These are phyloP conservation scores for Labeo rohita DNA, from an alignment of 2,113 vertebrate genomes.

Conservation along the genomic window DNA sequence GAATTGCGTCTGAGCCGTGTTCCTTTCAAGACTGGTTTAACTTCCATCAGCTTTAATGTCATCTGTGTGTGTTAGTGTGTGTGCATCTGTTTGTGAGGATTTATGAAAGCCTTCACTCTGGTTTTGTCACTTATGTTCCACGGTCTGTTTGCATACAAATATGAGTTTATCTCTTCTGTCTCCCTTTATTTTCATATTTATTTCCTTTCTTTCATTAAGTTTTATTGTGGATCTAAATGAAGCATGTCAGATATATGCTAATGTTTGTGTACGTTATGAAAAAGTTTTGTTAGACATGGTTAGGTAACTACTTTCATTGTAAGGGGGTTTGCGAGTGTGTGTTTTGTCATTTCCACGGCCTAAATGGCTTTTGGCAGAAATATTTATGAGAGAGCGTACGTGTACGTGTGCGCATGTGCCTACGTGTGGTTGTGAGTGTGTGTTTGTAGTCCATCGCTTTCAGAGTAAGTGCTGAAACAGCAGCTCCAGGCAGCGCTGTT, in stretches of 20 bases:
- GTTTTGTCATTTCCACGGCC: conserved; percentile 16
- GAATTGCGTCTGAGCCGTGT: conserved; percentile 20
- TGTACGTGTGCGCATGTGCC: background rate
- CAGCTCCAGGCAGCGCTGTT: conserved; percentile 44
- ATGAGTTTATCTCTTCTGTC: conserved; percentile 25
- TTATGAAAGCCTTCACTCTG: conserved; percentile 17
- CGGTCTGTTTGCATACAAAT: conserved; percentile 36
- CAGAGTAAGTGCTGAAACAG: conserved; percentile 51
- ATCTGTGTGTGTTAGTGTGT: background rate
- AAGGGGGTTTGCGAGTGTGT: background rate
- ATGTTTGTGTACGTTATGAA: conserved; percentile 19
- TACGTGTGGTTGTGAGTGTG: background rate
- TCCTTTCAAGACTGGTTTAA: conserved; percentile 40
- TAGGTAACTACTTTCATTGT: conserved; percentile 15
- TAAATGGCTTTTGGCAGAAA: conserved; percentile 22
- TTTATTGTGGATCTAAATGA: conserved; percentile 34
- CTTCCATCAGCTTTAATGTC: conserved; percentile 30
- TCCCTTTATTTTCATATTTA: conserved; percentile 16
- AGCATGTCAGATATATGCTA: conserved; percentile 34
- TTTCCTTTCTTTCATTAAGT: conserved; percentile 37
- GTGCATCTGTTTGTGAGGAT: conserved; percentile 15
- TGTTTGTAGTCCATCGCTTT: conserved; percentile 32
- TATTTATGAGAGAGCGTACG: conserved; percentile 13
- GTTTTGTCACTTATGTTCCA: conserved; percentile 23
- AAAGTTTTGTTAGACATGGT: conserved; percentile 38